These are phyloP conservation scores for Glaucomys volans DNA, from an alignment of 2,113 vertebrate genomes.

Conservation along the genomic window DNA sequence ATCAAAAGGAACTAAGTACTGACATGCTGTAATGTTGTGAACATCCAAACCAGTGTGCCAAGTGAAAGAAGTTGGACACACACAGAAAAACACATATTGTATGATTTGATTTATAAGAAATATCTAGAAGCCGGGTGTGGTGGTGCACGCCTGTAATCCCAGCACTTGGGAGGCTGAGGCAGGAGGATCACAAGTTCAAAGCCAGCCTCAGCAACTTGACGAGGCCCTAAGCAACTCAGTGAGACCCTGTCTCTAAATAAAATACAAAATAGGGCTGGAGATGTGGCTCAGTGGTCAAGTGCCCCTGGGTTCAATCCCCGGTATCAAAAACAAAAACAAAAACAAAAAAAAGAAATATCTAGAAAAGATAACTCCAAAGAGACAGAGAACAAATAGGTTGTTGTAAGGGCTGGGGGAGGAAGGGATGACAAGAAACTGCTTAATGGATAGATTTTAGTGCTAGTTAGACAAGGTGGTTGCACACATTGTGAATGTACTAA, in stretches of 20 bases:
- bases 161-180: too few species aligned
- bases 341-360: conserved; percentile 5
- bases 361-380: neutral
- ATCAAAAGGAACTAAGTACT: neutral
- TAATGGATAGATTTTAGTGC: neutral
- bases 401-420: neutral
- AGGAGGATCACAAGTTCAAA: too few species aligned
- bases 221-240: too few species aligned
- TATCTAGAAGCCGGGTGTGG: too few species aligned
- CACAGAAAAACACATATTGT: neutral
- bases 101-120: neutral
- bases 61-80: neutral
- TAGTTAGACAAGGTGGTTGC: neutral
- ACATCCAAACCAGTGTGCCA: neutral
- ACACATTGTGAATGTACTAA: neutral
- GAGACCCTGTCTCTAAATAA: too few species aligned
- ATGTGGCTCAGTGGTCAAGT: too few species aligned
- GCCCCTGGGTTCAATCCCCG: too few species aligned
- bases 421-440: neutral
- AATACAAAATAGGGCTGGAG: too few species aligned
- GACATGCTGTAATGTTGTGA: neutral
- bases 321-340: too few species aligned
- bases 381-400: neutral
- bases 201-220: too few species aligned
- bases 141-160: too few species aligned